phyloP scores from a whole-genome alignment of 2,888 invertebrate species.

The Xanthorhoe designata region DNA sequence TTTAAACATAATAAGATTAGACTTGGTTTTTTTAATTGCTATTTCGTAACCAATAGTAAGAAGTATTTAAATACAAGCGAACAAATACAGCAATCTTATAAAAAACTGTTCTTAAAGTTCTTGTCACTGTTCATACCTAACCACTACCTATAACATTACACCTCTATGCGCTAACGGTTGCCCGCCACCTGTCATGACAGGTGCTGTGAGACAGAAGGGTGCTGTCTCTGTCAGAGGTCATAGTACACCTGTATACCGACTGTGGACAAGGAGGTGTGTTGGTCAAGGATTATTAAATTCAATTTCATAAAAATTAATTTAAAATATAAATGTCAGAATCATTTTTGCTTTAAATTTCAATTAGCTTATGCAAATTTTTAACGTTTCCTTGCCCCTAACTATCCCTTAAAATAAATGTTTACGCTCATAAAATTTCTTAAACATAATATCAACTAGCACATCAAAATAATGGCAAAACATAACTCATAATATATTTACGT shows the following conservation, averaged over 20 bases:
- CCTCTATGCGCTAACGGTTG: constrained; percentile 54
- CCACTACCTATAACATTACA: background rate
- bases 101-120: background rate
- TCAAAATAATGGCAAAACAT: background rate
- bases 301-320: too few relatives aligned
- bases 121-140: constrained; percentile 12
- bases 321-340: too few relatives aligned
- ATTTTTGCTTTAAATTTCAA: too few relatives aligned
- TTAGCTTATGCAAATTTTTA: too few relatives aligned
- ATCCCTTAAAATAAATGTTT: too few relatives aligned
- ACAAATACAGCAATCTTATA: background rate
- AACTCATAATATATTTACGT: constrained; percentile 2
- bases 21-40: background rate
- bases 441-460: background rate
- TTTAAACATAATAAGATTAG: too few relatives aligned
- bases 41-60: too few relatives aligned
- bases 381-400: too few relatives aligned
- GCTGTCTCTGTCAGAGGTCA: constrained; percentile 41
- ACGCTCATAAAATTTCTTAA: too few relatives aligned
- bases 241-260: background rate
- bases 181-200: constrained; percentile 68
- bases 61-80: too few relatives aligned
- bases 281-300: too few relatives aligned
- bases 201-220: constrained; percentile 47
- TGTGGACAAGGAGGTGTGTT: background rate